Evolutionary conservation across 2,797 vertebrate genomes (phyloP), one percentile per base, ranked within the genome.

Genomic region (Lycodopsis pacificus): DNA sequence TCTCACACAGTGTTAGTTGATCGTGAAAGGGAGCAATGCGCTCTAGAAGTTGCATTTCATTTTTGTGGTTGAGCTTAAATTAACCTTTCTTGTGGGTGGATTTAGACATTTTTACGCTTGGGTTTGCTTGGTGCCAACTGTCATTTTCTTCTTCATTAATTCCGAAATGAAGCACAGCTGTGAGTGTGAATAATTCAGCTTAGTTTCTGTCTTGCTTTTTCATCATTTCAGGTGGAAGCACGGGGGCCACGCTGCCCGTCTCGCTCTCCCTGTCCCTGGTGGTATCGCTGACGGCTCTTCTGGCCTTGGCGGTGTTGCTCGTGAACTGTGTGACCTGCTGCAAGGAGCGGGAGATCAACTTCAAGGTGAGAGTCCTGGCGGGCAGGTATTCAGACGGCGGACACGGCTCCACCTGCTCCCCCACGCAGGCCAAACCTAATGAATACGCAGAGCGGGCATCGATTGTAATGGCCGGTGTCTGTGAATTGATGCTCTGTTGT

Each of bases 321-420:
- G 93, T 95, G 65, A 97, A 97, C 92, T 99, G 98, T 80, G 94
- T 96, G 71, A 97, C 96, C 92, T 99, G 98, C 95, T 99, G 98
- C 92, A 99, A 99, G 92, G 96, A 98, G 77, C 95, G 95, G 0
- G 97, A 98, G 91, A 98, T 99, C 90, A 96, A 99, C 93, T 99
- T 99, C 91, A 99, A 99, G 97, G 98, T 99, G 90, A 96, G 95
- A 71, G 51, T 65, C 71, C 20, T 12, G 1, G 17, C 20, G 19
- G 71, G 59, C 66, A 67, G 69, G 8, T 40, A 42, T 73, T 57
- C 63, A 69, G 53, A 69, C 22, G 46, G 27, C 27, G 49, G 27
- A 25, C 46, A 14, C 14, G 15, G 10, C 67, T 32, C 25, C 25
- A 65, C 68, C 32, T 46, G 69, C 68, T 63, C 62, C 9, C 7